A percentile compares a stretch with the other conserved stretches of the same genome.
phyloP scores from a whole-genome alignment of 2,888 invertebrate species.

The Diplolepis rosae region DNA sequence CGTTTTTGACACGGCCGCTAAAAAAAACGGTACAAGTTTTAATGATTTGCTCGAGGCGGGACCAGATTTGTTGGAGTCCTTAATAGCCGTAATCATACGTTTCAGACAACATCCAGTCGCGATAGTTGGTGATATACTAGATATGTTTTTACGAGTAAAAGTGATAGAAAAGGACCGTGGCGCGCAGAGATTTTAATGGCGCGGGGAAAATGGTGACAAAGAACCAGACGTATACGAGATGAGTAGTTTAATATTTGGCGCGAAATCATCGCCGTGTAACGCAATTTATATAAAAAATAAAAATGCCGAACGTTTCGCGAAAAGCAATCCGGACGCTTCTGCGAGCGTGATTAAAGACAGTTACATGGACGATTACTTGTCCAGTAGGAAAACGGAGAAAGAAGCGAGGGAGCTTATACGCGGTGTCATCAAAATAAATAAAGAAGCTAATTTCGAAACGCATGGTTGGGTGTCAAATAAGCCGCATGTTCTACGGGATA shows the following conservation, averaged over 20 bases:
- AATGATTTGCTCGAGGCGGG: too few species aligned
- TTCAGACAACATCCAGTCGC: background rate
- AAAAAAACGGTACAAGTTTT: background rate
- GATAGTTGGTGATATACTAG: too few species aligned
- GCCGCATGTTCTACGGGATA: background rate
- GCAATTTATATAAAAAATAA: conserved; percentile 20
- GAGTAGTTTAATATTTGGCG: conserved; percentile 29
- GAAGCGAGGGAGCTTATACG: too few species aligned
- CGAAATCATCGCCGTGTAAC: conserved; percentile 10
- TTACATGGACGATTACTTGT: conserved; percentile 60
- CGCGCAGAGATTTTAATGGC: conserved; percentile 27
- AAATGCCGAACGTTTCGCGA: background rate
- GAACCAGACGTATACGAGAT: too few species aligned
- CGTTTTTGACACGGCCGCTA: conserved; percentile 17
- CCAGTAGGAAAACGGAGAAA: conserved; percentile 49
- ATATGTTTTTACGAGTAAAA: too few species aligned
- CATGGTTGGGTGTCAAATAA: conserved; percentile 4
- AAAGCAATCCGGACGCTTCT: background rate
- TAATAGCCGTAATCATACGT: conserved; percentile 6
- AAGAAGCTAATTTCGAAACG: background rate
- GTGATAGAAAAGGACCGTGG: background rate
- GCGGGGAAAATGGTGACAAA: conserved; percentile 15
- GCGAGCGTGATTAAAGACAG: too few species aligned
- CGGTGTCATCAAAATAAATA: too few species aligned
- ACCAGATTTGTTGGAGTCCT: too few species aligned